Evolutionary conservation across 1,140 invertebrate species (phyloP), one percentile per base, ranked within the genome.

Genomic region (Tetramorium parvispinum): DNA sequence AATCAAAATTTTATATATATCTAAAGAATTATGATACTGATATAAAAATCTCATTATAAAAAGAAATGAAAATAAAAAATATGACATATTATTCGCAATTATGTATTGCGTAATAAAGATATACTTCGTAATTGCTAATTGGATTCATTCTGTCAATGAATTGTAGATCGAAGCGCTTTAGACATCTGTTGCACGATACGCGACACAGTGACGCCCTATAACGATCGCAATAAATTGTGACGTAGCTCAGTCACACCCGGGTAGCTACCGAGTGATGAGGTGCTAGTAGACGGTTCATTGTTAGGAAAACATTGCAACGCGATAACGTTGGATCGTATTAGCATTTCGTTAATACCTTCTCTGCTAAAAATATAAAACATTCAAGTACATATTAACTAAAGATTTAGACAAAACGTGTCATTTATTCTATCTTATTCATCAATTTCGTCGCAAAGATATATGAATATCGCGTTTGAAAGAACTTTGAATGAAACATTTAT

Each of bases 171-270:
- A 32, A 11, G 21, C 43, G 2, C 16, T 85, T 21, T 21, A 49
- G 65, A 87, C 79, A 88, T 88, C 87, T 88, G 79, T 86, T 88
- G 87, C 73, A 63, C 59, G 18, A 81, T 3, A 16, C n/a, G 8
- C 18, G 16, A 37, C 49, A 53, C 18, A n/a, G 21, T 18, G 21
- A 51, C 65, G 63, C 11, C 27, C 68, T 75, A n/a, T 70, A 57
- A 87, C 13, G 71, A 85, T 85, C 71, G 32, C n/a, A 57, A 70
- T 71, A 77, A 87, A 85, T 85, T 85, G 55, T 51, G 87, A 88
- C 70, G 24, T 59, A 70, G 63, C 57, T 82, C 59, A 70, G 46
- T 76, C 46, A 65, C 63, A 53, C 51, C 65, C 24, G 61, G 46
- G 65, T 78, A 65, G 46, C 32, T 32, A 55, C 61, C 32, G 8